These are phyloP conservation scores for Cheumatopsyche charites DNA, from an alignment of 1,140 invertebrate genomes.

Conservation along the genomic window DNA sequence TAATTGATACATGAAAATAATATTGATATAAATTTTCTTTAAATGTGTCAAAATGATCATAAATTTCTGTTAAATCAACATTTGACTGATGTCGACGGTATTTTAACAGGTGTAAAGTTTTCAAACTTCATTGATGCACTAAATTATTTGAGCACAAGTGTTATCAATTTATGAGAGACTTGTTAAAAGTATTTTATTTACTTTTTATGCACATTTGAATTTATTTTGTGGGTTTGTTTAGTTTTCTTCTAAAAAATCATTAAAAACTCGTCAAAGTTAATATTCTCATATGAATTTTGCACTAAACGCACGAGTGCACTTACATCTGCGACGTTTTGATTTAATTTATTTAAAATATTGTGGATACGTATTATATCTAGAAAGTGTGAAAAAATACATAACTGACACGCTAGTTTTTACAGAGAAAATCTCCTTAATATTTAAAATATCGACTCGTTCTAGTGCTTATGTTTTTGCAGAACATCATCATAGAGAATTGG, in stretches of 20 bases:
- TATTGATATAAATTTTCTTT: no score
- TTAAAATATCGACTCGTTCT: background rate
- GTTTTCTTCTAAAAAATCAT: no score
- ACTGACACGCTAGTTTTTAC: conserved; percentile 5
- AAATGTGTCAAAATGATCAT: background rate
- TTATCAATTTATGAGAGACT: background rate
- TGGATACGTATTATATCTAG: background rate
- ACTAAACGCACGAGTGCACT: background rate
- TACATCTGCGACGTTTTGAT: background rate
- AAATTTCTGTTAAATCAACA: background rate
- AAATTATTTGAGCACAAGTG: background rate
- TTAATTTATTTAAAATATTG: background rate
- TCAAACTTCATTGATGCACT: background rate
- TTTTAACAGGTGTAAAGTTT: no score
- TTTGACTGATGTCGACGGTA: background rate
- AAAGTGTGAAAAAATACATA: conserved; percentile 6
- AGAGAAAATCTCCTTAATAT: background rate
- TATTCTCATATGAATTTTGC: background rate
- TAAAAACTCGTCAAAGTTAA: conserved; percentile 9
- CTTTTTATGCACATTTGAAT: no score
- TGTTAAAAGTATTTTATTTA: no score
- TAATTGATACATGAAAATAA: no score
- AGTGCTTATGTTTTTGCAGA: no score
- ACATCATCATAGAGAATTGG: no score
- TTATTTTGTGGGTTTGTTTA: no score